Base-by-base conservation (phyloP, 1,140 invertebrate genomes). In the Pissodes strobi region DNA sequence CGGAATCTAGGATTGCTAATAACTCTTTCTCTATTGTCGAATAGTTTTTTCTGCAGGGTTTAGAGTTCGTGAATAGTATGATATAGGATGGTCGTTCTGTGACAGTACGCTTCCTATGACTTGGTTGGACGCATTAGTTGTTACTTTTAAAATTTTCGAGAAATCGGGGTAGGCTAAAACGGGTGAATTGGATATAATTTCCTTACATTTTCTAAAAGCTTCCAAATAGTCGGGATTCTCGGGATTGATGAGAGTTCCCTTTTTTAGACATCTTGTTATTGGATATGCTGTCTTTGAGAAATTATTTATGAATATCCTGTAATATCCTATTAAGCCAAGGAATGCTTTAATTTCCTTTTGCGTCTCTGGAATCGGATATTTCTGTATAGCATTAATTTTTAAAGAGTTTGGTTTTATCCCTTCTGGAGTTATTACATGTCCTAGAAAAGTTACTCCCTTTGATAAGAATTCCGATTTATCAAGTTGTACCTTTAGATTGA, bases 61-160 rank as follows among this genome's bases (percentile, higher is more conserved):
- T 23, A 78, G 15, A 6, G 70, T 74, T 17, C 76, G 37, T 2
- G 74, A 76, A 21, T 68, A 69, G 41, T 73, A 78, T 53, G 74
- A 69, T 6, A 78, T 67, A 4, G 77, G 77, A 13, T 68, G 27
- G 15, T 78, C 74, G 37, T 71, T 67, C 21, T 74, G 73, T 18
- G 69, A 75, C 17, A 82, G 48, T 0, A 80, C 73, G 1, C 69
- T 70, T 12, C 76, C 78, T 0, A 80, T 57, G 0, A 76, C 78
- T 17, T 63, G 57, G 18, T 76, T 72, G 5, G 68, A 73, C 0
- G 78, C 79, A 41, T 80, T 79, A 0, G 75, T 78, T 0, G 73
- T 78, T 13, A 80, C 22, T 3, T 67, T 69, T 60, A 80, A 81
- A n/a, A 60, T 57, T 67, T 77, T 65, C 0, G 55, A 19, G 39